Percentiles rank a stretch among this genome's conserved stretches.
Conservation (phyloP, 2,888 invertebrate species). For the Coelopa pilipes region DNA sequence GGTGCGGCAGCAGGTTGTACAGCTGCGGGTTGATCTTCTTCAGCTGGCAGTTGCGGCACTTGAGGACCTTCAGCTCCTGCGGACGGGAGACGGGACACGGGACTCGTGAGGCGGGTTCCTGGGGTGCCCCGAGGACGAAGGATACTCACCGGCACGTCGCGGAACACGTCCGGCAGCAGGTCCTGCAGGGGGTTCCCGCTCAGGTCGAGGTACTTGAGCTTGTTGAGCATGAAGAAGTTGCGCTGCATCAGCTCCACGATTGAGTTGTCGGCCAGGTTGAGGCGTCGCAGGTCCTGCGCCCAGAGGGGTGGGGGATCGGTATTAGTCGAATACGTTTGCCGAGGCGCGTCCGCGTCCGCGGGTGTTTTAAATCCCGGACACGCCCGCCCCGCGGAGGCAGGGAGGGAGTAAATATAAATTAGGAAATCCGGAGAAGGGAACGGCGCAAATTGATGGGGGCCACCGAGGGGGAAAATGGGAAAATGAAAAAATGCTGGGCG, state of each 20-base stretch:
- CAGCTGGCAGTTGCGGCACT: conserved; percentile 78
- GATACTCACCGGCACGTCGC: conserved; percentile 73
- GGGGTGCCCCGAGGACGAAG: too few relatives aligned
- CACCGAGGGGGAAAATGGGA: neutral
- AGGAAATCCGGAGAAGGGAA: conserved; percentile 16
- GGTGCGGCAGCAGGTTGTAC: conserved; percentile 78
- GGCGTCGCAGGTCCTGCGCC: conserved; percentile 72
- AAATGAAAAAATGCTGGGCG: neutral
- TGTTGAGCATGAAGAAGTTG: conserved; percentile 79
- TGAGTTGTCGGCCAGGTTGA: conserved; percentile 76
- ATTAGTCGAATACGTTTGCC: too few relatives aligned
- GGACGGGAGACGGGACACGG: conserved; percentile 2
- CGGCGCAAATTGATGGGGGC: neutral
- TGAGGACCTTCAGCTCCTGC: conserved; percentile 76
- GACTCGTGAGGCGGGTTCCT: neutral
- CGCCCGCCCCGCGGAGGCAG: neutral
- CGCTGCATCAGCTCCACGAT: conserved; percentile 77
- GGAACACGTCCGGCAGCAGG: conserved; percentile 82
- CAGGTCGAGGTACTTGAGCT: conserved; percentile 77
- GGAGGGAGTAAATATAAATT: conserved; percentile 24
- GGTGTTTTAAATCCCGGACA: neutral
- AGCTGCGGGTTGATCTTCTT: conserved; percentile 81
- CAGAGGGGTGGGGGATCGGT: too few relatives aligned
- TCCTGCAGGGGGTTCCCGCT: conserved; percentile 80
- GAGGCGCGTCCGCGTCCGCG: too few relatives aligned